phyloP scores from a whole-genome alignment of 2,113 vertebrate genomes.

The Clupea harengus region DNA sequence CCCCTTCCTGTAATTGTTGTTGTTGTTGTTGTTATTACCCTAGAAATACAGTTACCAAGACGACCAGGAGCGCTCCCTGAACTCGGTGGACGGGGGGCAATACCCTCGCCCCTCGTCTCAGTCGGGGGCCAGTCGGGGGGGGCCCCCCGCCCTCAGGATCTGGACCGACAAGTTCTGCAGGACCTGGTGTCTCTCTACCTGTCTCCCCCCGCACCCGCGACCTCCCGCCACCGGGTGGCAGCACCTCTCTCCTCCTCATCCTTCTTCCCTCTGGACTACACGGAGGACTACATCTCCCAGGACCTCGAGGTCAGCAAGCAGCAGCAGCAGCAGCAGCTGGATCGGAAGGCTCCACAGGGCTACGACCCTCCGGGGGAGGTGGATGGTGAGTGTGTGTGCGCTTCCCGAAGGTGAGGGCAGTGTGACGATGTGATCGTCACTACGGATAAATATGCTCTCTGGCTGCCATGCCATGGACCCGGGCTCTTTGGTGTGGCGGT shows the following conservation, averaged over 20 bases:
- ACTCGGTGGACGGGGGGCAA: constrained; percentile 59
- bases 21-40: constrained; percentile 25
- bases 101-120: constrained; percentile 60
- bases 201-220: constrained; percentile 68
- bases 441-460: too few relatives aligned
- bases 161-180: constrained; percentile 82
- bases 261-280: constrained; percentile 69
- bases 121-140: constrained; percentile 56
- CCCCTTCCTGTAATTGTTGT: neutral
- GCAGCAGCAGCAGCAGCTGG: constrained; percentile 46
- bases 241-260: constrained; percentile 54
- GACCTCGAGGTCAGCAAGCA: constrained; percentile 50
- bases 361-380: constrained; percentile 50
- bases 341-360: constrained; percentile 53
- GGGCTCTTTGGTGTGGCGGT: too few relatives aligned
- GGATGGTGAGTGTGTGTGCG: constrained; percentile 58
- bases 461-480: too few relatives aligned
- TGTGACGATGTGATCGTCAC: too few relatives aligned
- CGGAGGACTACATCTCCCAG: constrained; percentile 66
- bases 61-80: constrained; percentile 71
- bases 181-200: constrained; percentile 79
- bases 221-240: constrained; percentile 53
- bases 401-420: too few relatives aligned
- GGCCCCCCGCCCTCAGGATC: constrained; percentile 61
- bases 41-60: constrained; percentile 81